Percentiles rank a stretch among this genome's conserved stretches.
Evolutionary conservation across 2,888 invertebrate species (phyloP).

Genomic region (Microctonus hyperodae): DNA sequence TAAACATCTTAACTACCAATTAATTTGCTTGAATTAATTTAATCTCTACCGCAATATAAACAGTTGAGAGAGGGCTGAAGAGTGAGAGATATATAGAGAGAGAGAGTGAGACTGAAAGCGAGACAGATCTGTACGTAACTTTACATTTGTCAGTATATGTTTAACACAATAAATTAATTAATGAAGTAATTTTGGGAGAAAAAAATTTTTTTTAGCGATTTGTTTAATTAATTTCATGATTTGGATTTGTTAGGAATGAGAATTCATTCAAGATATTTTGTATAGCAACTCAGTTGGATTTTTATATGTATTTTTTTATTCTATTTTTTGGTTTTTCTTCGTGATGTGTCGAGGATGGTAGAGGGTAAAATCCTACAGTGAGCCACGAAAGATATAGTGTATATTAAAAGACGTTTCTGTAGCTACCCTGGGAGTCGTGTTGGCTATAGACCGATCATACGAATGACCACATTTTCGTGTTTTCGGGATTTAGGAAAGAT

Average conservation of each 20-base stretch:
- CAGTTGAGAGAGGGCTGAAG: slow-evolving; percentile 44
- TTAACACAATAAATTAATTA: not conserved
- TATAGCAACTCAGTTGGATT: not conserved
- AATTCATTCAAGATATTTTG: not conserved
- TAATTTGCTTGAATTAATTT: slow-evolving; percentile 58
- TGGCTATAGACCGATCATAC: slow-evolving; percentile 59
- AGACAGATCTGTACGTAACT: not conserved
- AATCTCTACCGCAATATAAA: slow-evolving; percentile 55
- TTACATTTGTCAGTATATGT: not conserved
- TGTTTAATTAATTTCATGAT: not conserved
- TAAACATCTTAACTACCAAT: slow-evolving; percentile 59
- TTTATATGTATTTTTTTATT: not conserved
- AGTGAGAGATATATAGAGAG: not conserved
- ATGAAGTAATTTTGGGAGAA: not conserved
- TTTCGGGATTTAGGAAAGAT: slow-evolving; percentile 49
- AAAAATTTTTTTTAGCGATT: too few relatives aligned
- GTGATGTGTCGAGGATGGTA: slow-evolving; percentile 3
- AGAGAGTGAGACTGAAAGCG: too few relatives aligned
- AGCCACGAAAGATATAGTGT: slow-evolving; percentile 61
- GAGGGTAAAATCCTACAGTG: slow-evolving; percentile 50
- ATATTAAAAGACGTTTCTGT: slow-evolving; percentile 63
- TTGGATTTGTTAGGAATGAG: not conserved
- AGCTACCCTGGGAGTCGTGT: slow-evolving; percentile 46
- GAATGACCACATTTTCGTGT: slow-evolving; percentile 61
- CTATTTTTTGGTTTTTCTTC: not conserved